A percentile compares a stretch with the other conserved stretches of the same genome.
Evolutionary conservation across 2,113 vertebrate species (phyloP).

Genomic region (Pao palembangensis): DNA sequence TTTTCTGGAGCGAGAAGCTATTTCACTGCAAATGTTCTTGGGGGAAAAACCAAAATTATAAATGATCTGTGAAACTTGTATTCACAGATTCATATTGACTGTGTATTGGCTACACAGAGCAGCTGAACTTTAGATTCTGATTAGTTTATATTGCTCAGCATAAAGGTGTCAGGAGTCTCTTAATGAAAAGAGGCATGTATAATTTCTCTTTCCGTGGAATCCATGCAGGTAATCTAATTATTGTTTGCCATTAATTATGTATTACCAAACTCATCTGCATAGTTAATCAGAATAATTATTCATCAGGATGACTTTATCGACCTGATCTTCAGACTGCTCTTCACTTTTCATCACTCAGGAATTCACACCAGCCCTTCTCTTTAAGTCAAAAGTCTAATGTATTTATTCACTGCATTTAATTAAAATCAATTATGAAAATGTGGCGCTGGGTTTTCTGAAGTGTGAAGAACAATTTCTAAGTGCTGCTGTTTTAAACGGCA

Average conservation of each 20-base stretch:
- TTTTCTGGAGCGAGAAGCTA: too few species aligned
- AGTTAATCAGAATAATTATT: background rate
- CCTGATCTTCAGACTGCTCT: background rate
- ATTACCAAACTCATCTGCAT: background rate
- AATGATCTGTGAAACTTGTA: too few species aligned
- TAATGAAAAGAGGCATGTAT: background rate
- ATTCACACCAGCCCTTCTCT: background rate
- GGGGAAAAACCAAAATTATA: too few species aligned
- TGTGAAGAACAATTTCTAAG: background rate
- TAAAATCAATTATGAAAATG: background rate
- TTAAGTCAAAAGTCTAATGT: background rate
- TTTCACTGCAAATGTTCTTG: too few species aligned
- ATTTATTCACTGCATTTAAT: background rate
- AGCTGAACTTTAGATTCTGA: too few species aligned
- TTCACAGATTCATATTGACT: too few species aligned
- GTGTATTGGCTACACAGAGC: too few species aligned
- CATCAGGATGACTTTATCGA: background rate
- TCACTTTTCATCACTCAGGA: background rate
- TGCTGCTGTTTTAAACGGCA: background rate
- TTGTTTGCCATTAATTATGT: background rate
- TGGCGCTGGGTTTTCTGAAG: too few species aligned
- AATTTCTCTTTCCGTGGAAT: background rate
- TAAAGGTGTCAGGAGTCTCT: background rate
- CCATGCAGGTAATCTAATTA: background rate
- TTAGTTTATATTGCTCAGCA: too few species aligned